Base-by-base conservation (phyloP, 2,888 invertebrate genomes). In the Lithosia quadra region DNA sequence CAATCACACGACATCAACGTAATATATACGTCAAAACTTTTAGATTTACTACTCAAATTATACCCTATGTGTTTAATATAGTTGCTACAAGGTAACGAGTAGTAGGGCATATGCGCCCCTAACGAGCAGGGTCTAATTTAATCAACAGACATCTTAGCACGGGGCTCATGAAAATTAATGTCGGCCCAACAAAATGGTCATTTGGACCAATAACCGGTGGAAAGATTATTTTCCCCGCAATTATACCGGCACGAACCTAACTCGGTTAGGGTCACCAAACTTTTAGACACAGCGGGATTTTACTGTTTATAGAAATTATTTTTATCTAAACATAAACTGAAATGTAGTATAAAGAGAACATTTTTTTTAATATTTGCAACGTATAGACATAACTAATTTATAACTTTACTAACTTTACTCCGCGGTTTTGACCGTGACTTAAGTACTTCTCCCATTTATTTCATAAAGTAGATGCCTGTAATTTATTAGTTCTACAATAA, bases 221-320 rank as follows among this genome's bases (percentile, higher is more conserved):
- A 84, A 85, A 87, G 84, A 88, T 88, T 88, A 88, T 88, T 86
- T 88, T 79, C 79, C 79, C 79, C 69, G 79, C 85, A 83, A 88
- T 88, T 86, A 86, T 81, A 66, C 63, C 64, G 71, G 67, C 65
- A 68, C 68, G 65, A 66, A 65, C 55, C 61, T 56, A 22, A 67
- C 66, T 56, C 21, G 28, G 2, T 34, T 49, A 66, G 70, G 63
- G 43, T 67, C 24, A 56, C 66, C 67, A 62, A 33, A 33, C 7
- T 34, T 66, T 56, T 34, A 8, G 21, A 55, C 2, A 11, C 34
- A 24, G 21, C 13, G 4, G 33, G 53, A 21, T 7, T 24, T 11
- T 22, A 8, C 15, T 28, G 13, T 5, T 56, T 15, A 24, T 49
- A n/a, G 0, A 49, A n/a, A 49, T 8, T n/a, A 43, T 43, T 18